Base-by-base conservation (phyloP, 2,888 invertebrate genomes). In the Xylophagus ater region DNA sequence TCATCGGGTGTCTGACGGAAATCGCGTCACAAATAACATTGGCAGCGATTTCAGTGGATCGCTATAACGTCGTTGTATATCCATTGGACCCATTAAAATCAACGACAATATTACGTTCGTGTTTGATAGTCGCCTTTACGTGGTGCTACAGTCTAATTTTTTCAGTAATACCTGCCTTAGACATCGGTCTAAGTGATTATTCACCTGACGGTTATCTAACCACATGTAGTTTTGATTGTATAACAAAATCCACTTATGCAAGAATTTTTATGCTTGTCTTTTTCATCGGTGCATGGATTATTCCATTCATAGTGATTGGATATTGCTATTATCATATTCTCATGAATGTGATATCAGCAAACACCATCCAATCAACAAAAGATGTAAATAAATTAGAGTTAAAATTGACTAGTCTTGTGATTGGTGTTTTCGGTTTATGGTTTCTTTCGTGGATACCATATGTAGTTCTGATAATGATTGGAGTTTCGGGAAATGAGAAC, bases 221-320 rank as follows among this genome's bases (percentile, higher is more conserved):
- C 14, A 81, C 82, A 51, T 89, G 88, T 63, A 82, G 86, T 53
- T 88, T 84, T 57, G 87, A 88, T 60, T 89, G 88, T 54, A 69
- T 88, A 33, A 76, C 81, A 1, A 72, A 74, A n/a, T 72, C 75
- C 37, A 53, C 62, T 1, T 56, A 59, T 1, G 75, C 74, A 2
- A 72, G 74, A 34, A 69, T 72, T 42, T 88, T 82, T 56, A 83
- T 86, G 54, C 72, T 85, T 49, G 58, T 73, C 4, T 82, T 82
- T 57, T 85, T 83, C 58, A 70, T 77, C 24, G 81, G 78, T 1
- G 87, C 78, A 31, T 89, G 79, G 77, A 69, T 79, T 3, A 56
- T 79, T 3, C 89, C 89, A 0, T 71, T 88, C 45, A 53, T 65
- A 23, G 66, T 78, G 9, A 87, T 88, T 32, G 63, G 74, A 4